Evolutionary conservation across 2,113 vertebrate species (phyloP).

Genomic region (Pao palembangensis): DNA sequence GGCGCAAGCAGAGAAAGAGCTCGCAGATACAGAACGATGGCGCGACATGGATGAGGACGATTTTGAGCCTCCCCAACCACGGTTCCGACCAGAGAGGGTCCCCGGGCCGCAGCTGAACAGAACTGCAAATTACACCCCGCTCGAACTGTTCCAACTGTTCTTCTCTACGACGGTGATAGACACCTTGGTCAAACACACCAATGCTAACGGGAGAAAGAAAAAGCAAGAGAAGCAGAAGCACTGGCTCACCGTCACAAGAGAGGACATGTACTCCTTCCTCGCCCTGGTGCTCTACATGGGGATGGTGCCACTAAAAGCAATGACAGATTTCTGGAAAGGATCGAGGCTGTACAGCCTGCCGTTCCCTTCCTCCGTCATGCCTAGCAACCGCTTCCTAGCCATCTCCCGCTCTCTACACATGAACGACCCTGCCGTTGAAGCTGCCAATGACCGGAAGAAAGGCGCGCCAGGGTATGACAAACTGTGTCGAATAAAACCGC

Average conservation of each 20-base stretch:
- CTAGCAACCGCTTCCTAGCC: constrained; percentile 37
- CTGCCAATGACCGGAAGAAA: constrained; percentile 48
- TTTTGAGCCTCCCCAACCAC: constrained; percentile 24
- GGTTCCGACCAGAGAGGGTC: constrained; percentile 45
- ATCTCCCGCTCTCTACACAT: constrained; percentile 48
- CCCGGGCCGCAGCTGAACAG: constrained; percentile 50
- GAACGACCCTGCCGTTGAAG: constrained; percentile 42
- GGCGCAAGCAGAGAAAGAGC: neutral
- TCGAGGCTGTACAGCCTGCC: constrained; percentile 47
- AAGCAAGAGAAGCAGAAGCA: constrained; percentile 21
- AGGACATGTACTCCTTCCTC: constrained; percentile 57
- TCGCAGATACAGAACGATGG: constrained; percentile 36
- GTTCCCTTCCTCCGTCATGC: constrained; percentile 55
- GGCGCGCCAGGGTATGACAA: constrained; percentile 45
- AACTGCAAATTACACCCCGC: constrained; percentile 48
- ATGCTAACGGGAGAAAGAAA: constrained; percentile 41
- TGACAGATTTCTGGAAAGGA: constrained; percentile 55
- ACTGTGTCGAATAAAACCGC: constrained; percentile 57
- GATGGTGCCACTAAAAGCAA: constrained; percentile 43
- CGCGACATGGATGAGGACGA: constrained; percentile 40
- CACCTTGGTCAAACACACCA: constrained; percentile 51
- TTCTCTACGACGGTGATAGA: constrained; percentile 48
- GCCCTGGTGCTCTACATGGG: constrained; percentile 61
- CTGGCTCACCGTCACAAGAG: constrained; percentile 33
- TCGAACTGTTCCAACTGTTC: constrained; percentile 57